Base-by-base conservation (phyloP, 2,888 invertebrate species). In the Amblyteles armatorius region DNA sequence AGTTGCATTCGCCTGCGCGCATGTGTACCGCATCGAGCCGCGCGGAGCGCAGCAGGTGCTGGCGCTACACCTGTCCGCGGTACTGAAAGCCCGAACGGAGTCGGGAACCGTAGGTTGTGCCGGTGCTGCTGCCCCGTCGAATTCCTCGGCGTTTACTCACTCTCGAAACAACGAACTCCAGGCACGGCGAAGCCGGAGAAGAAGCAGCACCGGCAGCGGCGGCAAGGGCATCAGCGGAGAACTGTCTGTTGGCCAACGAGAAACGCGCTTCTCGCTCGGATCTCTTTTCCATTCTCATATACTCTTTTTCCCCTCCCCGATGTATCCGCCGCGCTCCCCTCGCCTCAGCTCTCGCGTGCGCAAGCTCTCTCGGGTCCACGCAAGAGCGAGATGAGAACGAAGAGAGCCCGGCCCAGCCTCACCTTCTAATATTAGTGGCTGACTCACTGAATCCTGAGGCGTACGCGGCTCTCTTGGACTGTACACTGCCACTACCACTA, bases 111-210 rank as follows among this genome's bases (percentile, higher is more conserved):
- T 79, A 76, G 74, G 76, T 69, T 86, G 29, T 71, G 76, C 83
- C 76, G 69, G 78, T 77, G 77, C 77, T 68, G 79, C 90, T 89
- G 88, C 88, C 79, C 88, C 90, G 87, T 90, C 90, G 91, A 91
- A 91, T 91, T 91, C 91, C 91, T 90, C 89, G 87, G 90, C 91
- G 91, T 91, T 91, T 91, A 91, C 91, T 91, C 91, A 91, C 91
- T 89, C 86, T 79, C 90, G 89, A 91, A 90, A 90, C 89, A 90
- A 90, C 90, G 91, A 90, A 91, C 90, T 84, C 88, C 77, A 71
- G 76, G 71, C 81, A 80, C 82, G 76, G 74, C 78, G 63, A 76
- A 79, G 74, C 77, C 29, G 40, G 73, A 76, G 76, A 79, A 71
- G 72, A 36, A 22, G 83, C 80, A 73, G 79, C 65, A 57, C 67